These are phyloP conservation scores for Tiaroga cobitis DNA, from an alignment of 2,797 vertebrate species.

Conservation along the genomic window DNA sequence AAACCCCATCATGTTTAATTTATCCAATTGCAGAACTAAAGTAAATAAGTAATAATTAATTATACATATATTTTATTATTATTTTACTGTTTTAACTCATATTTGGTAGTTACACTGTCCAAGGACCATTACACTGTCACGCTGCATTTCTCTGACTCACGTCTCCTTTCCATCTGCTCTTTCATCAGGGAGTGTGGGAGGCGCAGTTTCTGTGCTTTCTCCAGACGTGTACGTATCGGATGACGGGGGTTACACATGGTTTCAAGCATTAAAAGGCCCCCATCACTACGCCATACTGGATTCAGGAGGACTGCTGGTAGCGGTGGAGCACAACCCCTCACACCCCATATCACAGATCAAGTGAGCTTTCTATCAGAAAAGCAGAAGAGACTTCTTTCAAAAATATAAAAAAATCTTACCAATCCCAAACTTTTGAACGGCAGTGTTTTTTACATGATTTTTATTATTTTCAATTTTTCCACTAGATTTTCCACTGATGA, in stretches of 20 bases:
- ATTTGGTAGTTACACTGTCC: too few species aligned
- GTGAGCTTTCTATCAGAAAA: conserved; percentile 76
- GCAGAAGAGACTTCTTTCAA: too few species aligned
- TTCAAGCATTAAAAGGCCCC: conserved; percentile 85
- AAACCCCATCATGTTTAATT: not conserved
- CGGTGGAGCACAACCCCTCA: conserved; percentile 83
- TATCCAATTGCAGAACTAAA: not conserved
- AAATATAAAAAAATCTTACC: too few species aligned
- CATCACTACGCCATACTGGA: conserved; percentile 95
- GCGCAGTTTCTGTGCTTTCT: conserved; percentile 86
- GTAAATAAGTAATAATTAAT: not conserved
- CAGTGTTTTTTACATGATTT: too few species aligned
- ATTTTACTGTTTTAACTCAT: not conserved
- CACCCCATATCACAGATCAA: conserved; percentile 83
- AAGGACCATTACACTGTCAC: not conserved
- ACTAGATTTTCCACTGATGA: conserved; percentile 94
- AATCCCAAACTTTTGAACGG: too few species aligned
- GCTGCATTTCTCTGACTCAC: conserved; percentile 11
- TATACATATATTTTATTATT: not conserved
- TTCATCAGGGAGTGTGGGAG: conserved; percentile 88
- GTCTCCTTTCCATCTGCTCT: not conserved
- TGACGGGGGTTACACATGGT: conserved; percentile 94
- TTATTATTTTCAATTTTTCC: not conserved
- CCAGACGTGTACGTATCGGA: conserved; percentile 94
- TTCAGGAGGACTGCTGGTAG: conserved; percentile 91